These are phyloP conservation scores for Lagopus muta DNA, from an alignment of 2,113 vertebrate species.

Conservation along the genomic window DNA sequence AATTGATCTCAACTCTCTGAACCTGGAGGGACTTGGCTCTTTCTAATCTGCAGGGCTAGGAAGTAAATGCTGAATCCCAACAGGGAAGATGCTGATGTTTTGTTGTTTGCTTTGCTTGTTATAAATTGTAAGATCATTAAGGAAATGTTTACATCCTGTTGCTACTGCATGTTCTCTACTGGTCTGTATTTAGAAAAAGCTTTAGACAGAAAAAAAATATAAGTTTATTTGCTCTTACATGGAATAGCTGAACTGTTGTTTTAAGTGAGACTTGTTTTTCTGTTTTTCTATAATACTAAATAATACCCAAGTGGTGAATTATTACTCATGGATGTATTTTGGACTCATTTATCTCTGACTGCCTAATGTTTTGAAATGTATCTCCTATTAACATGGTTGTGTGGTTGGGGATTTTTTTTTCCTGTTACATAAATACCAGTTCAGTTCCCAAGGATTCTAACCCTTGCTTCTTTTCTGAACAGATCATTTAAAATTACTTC, in stretches of 20 bases:
- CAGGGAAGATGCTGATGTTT: slow-evolving; percentile 60
- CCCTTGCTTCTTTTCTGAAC: background rate
- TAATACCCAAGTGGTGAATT: background rate
- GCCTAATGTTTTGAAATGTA: background rate
- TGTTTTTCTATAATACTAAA: background rate
- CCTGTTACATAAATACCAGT: background rate
- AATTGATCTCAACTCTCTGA: slow-evolving; percentile 56
- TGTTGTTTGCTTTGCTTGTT: slow-evolving; percentile 74
- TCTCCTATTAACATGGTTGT: background rate
- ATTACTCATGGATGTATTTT: background rate
- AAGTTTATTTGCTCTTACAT: background rate
- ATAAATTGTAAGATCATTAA: slow-evolving; percentile 71
- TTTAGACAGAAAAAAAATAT: background rate
- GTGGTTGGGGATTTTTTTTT: background rate
- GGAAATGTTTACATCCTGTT: slow-evolving; percentile 74
- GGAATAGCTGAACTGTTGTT: background rate
- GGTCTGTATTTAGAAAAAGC: background rate
- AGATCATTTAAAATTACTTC: background rate
- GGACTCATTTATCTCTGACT: background rate
- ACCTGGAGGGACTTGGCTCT: slow-evolving; percentile 61
- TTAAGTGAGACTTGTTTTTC: background rate
- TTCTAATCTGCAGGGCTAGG: slow-evolving; percentile 60
- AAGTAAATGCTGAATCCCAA: slow-evolving; percentile 57
- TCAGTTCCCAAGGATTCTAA: background rate
- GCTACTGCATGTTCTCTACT: slow-evolving; percentile 11